phyloP scores from a whole-genome alignment of 1,140 invertebrate genomes.

The Melanaphis sacchari region DNA sequence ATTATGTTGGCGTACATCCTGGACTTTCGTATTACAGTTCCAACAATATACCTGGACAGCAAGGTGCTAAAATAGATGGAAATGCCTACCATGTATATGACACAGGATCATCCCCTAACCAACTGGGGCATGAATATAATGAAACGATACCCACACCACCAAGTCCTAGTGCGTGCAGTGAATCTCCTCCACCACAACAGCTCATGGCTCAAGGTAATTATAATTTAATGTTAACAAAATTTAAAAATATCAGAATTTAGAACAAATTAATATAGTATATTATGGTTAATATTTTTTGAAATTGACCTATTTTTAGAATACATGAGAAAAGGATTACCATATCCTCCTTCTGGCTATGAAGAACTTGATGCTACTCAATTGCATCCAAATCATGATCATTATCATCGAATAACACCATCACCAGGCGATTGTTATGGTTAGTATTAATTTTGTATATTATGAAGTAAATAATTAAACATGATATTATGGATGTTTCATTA shows the following conservation, averaged over 20 bases:
- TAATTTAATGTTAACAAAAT: background rate
- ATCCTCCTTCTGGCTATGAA: constrained; percentile 71
- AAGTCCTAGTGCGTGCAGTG: constrained; percentile 70
- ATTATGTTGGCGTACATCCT: constrained; percentile 38
- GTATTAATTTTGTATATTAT: constrained; percentile 49
- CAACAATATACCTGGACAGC: constrained; percentile 59
- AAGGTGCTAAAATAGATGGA: constrained; percentile 62
- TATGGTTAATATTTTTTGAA: background rate
- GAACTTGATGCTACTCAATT: constrained; percentile 71
- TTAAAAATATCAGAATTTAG: background rate
- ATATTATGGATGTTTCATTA: background rate
- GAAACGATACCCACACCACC: constrained; percentile 69
- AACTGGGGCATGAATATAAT: constrained; percentile 60
- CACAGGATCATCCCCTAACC: constrained; percentile 24
- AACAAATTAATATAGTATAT: background rate
- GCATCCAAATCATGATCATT: constrained; percentile 73
- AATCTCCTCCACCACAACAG: constrained; percentile 69
- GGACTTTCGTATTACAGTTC: constrained; percentile 33
- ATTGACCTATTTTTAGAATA: constrained; percentile 54
- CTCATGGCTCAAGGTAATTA: constrained; percentile 62
- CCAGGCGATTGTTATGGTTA: constrained; percentile 74
- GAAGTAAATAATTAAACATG: background rate
- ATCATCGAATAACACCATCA: constrained; percentile 72
- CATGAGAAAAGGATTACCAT: constrained; percentile 66
- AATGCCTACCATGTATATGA: constrained; percentile 70